Base-by-base conservation (phyloP, 35 echinoderm and acorn worm genomes). In the Ophioderma brevispina region DNA sequence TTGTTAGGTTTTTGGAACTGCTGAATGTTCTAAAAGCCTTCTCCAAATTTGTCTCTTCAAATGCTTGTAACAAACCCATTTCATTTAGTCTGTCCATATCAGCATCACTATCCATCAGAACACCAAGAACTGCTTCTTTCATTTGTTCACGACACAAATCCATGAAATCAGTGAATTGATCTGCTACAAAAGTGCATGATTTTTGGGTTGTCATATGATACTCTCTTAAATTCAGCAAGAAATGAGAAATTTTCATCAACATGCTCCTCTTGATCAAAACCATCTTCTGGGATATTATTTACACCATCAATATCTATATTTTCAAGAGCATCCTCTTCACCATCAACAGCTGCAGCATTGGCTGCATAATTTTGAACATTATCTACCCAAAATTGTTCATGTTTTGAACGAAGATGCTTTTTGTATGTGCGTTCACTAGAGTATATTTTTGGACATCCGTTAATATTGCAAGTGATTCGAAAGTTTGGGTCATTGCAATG, bases 191-290 rank as follows among this genome's bases (percentile, higher is more conserved):
- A 0, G 15, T 38, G 36, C 79, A 81, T 40, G 79, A 13, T 38
- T 23, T 39, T n/a, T 39, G n/a, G n/a, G 79, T 38, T 35, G 33
- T 37, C 79, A 38, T 81, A 10, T 81, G 79, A 13, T 37, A 25
- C 40, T 81, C 79, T 38, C 79, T 81, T 81, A 81, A 37, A 0
- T 39, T 39, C 19, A 81, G 79, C 28, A 81, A 81, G n/a, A 38
- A 0, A 40, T 33, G 39, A 39, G 0, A 33, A 37, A 38, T 8
- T 81, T 81, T 28, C 6, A 5, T 13, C 36, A 38, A 38, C 79
- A 81, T 39, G 41, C n/a, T 46, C 41, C 4, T 8, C 17, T 46
- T 4, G 41, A 8, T 46, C 41, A 46, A 8, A 8, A 8, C 41
- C 41, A 46, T 8, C 41, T 17, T 46, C 40, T 0, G 36, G 38